A percentile compares a stretch with the other conserved stretches of the same genome.
phyloP scores from a whole-genome alignment of 2,797 vertebrate genomes.

The Thripadectes ignobilis region DNA sequence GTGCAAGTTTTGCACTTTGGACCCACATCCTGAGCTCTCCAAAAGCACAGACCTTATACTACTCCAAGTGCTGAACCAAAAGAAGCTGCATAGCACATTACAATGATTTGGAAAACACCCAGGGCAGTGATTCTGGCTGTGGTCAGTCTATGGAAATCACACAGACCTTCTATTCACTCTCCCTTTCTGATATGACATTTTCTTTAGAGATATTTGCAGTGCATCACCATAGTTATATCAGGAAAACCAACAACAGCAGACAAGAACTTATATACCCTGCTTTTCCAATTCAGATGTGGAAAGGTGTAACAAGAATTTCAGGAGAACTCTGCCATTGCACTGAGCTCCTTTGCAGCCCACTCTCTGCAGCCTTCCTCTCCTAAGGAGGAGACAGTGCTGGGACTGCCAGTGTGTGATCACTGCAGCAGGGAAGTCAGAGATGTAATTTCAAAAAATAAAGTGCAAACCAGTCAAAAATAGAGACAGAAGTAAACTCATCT shows the following conservation, averaged over 20 bases:
- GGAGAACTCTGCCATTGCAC: background rate
- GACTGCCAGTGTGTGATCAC: background rate
- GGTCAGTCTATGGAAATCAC: background rate
- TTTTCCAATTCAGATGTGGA: rapidly evolving
- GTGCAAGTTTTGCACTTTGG: no score
- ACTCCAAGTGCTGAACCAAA: background rate
- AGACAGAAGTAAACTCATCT: background rate
- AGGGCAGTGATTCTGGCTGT: background rate
- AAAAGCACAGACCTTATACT: background rate
- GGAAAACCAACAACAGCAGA: background rate
- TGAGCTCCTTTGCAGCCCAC: background rate
- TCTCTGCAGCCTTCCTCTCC: background rate
- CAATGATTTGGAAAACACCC: background rate
- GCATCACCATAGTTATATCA: rapidly evolving
- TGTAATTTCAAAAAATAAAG: background rate
- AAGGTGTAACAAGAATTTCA: background rate
- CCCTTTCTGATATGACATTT: background rate
- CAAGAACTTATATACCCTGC: rapidly evolving
- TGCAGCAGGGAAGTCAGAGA: background rate
- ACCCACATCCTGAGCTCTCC: background rate
- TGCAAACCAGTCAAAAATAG: background rate
- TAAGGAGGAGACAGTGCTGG: background rate
- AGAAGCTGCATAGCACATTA: rapidly evolving
- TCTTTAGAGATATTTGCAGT: background rate
- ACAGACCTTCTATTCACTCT: background rate